These are phyloP conservation scores for Rhodophaea formosa DNA, from an alignment of 2,888 invertebrate species.

Conservation along the genomic window DNA sequence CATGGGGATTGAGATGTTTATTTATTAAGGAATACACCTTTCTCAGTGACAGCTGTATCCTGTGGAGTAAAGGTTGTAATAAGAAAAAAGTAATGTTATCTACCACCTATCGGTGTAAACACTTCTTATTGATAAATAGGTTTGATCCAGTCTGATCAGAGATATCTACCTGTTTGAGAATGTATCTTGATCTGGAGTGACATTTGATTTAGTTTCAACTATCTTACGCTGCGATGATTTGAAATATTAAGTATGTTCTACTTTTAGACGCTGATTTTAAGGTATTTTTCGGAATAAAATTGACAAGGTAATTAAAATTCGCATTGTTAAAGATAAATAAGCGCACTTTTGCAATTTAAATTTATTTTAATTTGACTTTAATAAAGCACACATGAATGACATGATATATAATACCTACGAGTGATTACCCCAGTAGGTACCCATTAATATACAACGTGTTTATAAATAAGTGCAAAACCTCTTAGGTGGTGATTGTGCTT, in stretches of 20 bases:
- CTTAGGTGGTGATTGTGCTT: no score
- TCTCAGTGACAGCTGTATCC: slow-evolving; percentile 53
- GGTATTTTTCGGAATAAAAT: no score
- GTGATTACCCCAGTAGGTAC: no score
- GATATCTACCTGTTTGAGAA: not conserved
- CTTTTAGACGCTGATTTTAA: not conserved
- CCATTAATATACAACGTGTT: no score
- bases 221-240: not conserved
- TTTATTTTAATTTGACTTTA: no score
- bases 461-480: no score
- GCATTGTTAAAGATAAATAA: no score
- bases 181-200: not conserved
- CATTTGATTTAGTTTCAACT: not conserved
- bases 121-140: slow-evolving; percentile 32
- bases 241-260: not conserved
- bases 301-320: no score
- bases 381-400: no score
- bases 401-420: no score
- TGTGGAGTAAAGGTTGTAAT: slow-evolving; percentile 25
- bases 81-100: slow-evolving; percentile 9
- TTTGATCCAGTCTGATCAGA: slow-evolving; percentile 28
- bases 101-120: slow-evolving; percentile 6
- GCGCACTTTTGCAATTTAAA: no score
- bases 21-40: slow-evolving; percentile 47
- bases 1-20: slow-evolving; percentile 53